Base-by-base conservation (phyloP, 2,797 vertebrate genomes). In the Falco novaeseelandiae region DNA sequence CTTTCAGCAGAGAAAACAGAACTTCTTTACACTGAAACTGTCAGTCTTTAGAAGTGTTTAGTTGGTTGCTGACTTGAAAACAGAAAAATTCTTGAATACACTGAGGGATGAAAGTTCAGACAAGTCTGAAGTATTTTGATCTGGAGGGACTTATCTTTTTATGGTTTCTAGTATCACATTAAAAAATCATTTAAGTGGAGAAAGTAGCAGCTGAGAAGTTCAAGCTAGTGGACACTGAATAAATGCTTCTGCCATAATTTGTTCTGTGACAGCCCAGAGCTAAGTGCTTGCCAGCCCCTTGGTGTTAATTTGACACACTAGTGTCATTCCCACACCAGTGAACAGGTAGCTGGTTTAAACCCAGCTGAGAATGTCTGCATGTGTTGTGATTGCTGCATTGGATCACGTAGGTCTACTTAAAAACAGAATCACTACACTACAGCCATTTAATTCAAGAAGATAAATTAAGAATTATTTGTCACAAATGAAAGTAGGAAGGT, bases 271-370 rank as follows among this genome's bases (percentile, higher is more conserved):
- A 73, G 54, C 27, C 42, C 40, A 55, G 58, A 84, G 42, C 21
- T 44, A 27, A n/a, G 27, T 22, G 6, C 46, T 59, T 89, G 65
- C 14, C 58, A 87, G 58, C 8, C 26, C 48, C 48, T n/a, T 1
- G 0, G 14, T 59, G 26, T 51, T 71, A 40, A 48, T 57, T 25
- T 61, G 54, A 67, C 18, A 21, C 2, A 6, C 17, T 80, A 0
- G 0, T 55, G 57, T 66, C 23, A 14, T 42, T 87, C 17, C 14
- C 17, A 20, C 4, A 6, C 55, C n/a, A 71, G 57, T 0, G 1
- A 71, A 57, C 11, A 44, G 16, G 16, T 22, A 83, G 23, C 10
- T 74, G 12, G 3, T 70, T 70, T 54, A 84, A 70, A 83, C 2
- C 29, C 40, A 66, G 49, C 8, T 70, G 42, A 71, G 42, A 66